Evolutionary conservation across 2,888 invertebrate genomes (phyloP).

Genomic region (Automeris io): DNA sequence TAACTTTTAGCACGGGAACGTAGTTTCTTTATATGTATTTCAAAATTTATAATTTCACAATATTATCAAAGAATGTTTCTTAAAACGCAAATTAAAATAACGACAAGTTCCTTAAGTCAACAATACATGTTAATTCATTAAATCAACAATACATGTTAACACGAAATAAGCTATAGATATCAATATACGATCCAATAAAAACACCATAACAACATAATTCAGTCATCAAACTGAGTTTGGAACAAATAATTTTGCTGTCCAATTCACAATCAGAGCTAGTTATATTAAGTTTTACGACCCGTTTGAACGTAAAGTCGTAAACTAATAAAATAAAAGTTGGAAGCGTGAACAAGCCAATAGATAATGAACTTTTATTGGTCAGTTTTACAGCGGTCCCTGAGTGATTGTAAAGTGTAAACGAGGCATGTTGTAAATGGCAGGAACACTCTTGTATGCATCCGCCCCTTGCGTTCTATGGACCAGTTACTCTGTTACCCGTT

Average conservation of each 20-base stretch:
- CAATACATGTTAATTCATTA: no score
- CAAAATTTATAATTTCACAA: no score
- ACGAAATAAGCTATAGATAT: background rate
- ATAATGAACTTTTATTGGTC: conserved; percentile 78
- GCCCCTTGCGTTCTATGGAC: conserved; percentile 19
- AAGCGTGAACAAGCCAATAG: conserved; percentile 70
- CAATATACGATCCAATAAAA: background rate
- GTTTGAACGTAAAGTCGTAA: conserved; percentile 41
- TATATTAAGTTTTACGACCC: conserved; percentile 50
- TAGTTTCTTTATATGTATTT: no score
- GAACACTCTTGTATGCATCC: conserved; percentile 27
- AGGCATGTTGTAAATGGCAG: conserved; percentile 33
- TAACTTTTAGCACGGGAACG: no score
- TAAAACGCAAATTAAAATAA: no score
- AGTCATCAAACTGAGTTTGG: background rate
- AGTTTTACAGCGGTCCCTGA: conserved; percentile 68
- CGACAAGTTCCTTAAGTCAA: no score
- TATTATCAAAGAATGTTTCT: no score
- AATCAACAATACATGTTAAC: background rate
- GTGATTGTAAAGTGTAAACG: conserved; percentile 51
- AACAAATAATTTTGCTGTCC: conserved; percentile 3
- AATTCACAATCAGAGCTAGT: conserved; percentile 30
- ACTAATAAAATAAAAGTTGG: conserved; percentile 73
- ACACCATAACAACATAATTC: background rate
- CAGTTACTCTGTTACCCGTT: conserved; percentile 17